Conservation (phyloP, 2,113 vertebrate species). For the Cariama cristata region DNA sequence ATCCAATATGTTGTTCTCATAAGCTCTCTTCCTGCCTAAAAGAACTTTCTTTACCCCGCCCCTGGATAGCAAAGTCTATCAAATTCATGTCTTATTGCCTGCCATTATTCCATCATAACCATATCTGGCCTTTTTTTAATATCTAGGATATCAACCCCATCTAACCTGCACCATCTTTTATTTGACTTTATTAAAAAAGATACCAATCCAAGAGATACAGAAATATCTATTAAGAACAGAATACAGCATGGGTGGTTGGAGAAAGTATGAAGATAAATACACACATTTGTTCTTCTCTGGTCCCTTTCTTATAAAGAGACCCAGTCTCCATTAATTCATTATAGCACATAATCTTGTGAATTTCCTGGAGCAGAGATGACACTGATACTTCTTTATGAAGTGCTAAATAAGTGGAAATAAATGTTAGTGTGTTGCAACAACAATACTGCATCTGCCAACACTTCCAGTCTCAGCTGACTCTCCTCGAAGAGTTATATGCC, state of each 20-base stretch:
- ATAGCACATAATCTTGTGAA: neutral
- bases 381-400: slow-evolving; percentile 6
- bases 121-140: neutral
- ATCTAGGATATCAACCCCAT: neutral
- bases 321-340: neutral
- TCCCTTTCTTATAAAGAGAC: neutral
- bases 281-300: neutral
- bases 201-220: neutral
- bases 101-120: neutral
- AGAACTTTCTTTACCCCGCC: neutral
- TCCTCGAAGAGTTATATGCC: neutral
- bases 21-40: neutral
- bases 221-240: neutral
- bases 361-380: neutral
- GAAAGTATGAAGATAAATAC: neutral
- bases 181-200: slow-evolving; percentile 12
- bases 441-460: neutral
- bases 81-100: neutral
- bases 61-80: neutral
- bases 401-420: neutral
- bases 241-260: neutral
- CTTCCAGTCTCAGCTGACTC: neutral
- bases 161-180: neutral
- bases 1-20: neutral
- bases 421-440: neutral